Conservation (phyloP, 2,797 vertebrate genomes). For the Sphenodon punctatus region DNA sequence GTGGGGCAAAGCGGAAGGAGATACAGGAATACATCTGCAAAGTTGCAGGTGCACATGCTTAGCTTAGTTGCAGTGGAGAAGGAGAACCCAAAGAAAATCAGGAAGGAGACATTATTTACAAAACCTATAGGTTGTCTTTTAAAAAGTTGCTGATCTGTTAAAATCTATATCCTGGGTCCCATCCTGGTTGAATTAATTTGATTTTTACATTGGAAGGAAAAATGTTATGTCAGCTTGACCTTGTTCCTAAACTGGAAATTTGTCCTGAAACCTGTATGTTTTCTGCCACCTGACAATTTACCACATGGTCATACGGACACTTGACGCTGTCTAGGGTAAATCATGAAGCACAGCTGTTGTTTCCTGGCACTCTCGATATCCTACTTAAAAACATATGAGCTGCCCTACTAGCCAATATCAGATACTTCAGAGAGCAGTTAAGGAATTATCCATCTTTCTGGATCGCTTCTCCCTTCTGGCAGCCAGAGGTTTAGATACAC, state of each 20-base stretch:
- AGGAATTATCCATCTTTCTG: no score
- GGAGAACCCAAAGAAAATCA: no score
- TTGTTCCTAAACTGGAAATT: background rate
- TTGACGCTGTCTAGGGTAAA: background rate
- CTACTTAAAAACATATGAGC: no score
- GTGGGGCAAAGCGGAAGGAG: no score
- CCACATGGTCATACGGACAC: rapidly evolving
- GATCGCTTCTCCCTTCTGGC: no score
- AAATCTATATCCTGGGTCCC: background rate
- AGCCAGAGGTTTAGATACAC: no score
- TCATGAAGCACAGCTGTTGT: background rate
- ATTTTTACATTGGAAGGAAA: background rate
- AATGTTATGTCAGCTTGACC: background rate
- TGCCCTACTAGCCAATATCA: no score
- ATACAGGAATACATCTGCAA: no score
- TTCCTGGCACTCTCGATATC: background rate
- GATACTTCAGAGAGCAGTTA: no score
- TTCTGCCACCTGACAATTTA: background rate
- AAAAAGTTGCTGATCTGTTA: background rate
- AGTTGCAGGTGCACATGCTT: no score
- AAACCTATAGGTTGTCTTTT: background rate
- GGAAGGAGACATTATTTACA: no score
- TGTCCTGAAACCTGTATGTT: background rate
- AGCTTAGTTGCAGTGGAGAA: no score
- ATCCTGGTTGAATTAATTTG: background rate